phyloP scores from a whole-genome alignment of 2,113 vertebrate genomes.

The Turnix velox region DNA sequence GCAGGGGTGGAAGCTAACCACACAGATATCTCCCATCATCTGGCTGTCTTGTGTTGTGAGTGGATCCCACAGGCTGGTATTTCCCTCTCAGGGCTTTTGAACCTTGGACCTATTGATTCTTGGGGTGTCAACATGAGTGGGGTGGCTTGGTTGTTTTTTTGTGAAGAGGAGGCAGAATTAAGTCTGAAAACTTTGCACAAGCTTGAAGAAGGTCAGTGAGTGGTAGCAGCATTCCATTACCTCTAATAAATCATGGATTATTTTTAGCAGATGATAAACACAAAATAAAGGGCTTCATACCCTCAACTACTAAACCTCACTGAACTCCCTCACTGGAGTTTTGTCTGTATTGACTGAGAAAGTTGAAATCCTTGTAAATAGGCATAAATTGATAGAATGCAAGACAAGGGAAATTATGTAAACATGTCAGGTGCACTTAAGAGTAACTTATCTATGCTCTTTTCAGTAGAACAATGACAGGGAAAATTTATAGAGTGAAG shows the following conservation, averaged over 20 bases:
- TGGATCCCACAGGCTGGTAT: not conserved
- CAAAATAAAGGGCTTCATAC: not conserved
- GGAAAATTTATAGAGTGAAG: not conserved
- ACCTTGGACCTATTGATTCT: not conserved
- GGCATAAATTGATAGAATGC: not conserved
- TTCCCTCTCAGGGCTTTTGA: not conserved
- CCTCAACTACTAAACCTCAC: not conserved
- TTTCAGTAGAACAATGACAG: not conserved
- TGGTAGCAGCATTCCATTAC: not conserved
- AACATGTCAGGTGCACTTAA: fast-evolving
- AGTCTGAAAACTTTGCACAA: not conserved
- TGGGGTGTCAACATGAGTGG: not conserved
- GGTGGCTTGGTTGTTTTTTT: not conserved
- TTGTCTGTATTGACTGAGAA: not conserved
- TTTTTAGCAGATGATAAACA: not conserved
- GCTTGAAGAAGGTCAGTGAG: not conserved
- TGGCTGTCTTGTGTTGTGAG: fast-evolving
- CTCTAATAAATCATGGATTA: not conserved
- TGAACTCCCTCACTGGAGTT: not conserved
- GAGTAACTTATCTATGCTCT: not conserved
- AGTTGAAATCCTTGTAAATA: not conserved
- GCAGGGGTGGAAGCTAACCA: not conserved
- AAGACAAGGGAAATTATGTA: not conserved
- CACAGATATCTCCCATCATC: fast-evolving
- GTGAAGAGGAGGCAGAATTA: not conserved